Conservation (phyloP, 2,888 invertebrate species). For the Mythimna vitellina region DNA sequence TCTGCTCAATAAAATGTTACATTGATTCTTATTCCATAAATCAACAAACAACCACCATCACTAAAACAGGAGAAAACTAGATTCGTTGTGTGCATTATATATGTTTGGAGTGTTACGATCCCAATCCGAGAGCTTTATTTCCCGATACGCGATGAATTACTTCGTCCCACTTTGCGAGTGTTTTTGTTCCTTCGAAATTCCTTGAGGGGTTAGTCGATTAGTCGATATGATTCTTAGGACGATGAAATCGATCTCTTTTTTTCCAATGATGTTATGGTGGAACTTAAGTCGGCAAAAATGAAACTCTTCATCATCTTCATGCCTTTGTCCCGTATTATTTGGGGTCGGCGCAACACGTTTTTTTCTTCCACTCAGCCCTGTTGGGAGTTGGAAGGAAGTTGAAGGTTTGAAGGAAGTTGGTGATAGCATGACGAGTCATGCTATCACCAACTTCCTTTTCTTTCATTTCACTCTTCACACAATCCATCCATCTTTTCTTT, state of each 20-base stretch:
- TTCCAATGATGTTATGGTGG: not conserved
- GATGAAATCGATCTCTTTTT: not conserved
- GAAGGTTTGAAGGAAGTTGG: no score
- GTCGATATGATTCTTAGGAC: not conserved
- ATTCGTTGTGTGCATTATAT: constrained; percentile 81
- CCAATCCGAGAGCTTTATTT: constrained; percentile 76
- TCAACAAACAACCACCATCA: constrained; percentile 24
- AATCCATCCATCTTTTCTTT: no score
- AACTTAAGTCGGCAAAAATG: no score
- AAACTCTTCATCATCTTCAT: no score
- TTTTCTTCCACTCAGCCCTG: no score
- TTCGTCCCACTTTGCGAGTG: constrained; percentile 28
- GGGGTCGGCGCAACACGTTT: no score
- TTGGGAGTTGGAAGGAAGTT: no score
- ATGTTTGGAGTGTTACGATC: constrained; percentile 77
- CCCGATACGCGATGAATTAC: constrained; percentile 68
- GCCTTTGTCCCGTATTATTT: no score
- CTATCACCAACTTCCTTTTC: no score
- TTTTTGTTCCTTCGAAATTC: constrained; percentile 25
- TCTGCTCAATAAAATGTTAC: not conserved
- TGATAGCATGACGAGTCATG: no score
- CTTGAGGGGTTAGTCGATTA: constrained; percentile 10
- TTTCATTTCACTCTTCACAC: no score
- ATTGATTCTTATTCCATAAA: not conserved
- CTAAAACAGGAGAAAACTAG: constrained; percentile 61